Evolutionary conservation across 2,113 vertebrate species (phyloP).

Genomic region (Ginglymostoma cirratum): DNA sequence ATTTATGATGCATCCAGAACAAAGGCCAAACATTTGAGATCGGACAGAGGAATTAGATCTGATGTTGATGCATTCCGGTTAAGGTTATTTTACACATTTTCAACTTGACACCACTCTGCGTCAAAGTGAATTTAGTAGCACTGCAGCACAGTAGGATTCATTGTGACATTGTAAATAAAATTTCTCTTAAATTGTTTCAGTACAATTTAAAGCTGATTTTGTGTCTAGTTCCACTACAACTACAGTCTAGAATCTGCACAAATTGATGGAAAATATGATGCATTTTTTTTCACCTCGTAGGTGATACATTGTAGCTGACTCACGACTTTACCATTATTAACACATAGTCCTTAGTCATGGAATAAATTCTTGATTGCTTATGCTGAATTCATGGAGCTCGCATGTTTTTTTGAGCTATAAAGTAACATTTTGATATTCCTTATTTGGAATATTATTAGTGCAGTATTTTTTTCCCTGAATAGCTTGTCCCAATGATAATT

Average conservation of each 20-base stretch:
- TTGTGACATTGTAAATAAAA: background rate
- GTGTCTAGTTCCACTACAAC: background rate
- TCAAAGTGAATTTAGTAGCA: background rate
- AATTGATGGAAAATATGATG: background rate
- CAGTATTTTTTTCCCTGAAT: background rate
- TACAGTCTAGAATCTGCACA: background rate
- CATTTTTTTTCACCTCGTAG: background rate
- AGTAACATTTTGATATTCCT: background rate
- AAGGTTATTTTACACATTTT: background rate
- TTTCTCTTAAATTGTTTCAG: background rate
- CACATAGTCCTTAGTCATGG: background rate
- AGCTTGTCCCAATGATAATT: background rate
- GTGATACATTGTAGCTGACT: background rate
- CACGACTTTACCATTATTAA: background rate
- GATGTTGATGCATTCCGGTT: background rate
- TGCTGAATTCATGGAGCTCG: background rate
- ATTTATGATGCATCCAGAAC: background rate
- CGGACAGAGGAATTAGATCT: background rate
- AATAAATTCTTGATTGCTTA: background rate
- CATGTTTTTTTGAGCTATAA: background rate
- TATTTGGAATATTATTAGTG: constrained; percentile 9
- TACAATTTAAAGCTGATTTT: background rate
- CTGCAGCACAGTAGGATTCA: background rate
- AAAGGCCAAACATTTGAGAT: background rate
- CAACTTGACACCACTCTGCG: background rate